Conservation (phyloP, 2,888 invertebrate species). For the Phania funesta region DNA sequence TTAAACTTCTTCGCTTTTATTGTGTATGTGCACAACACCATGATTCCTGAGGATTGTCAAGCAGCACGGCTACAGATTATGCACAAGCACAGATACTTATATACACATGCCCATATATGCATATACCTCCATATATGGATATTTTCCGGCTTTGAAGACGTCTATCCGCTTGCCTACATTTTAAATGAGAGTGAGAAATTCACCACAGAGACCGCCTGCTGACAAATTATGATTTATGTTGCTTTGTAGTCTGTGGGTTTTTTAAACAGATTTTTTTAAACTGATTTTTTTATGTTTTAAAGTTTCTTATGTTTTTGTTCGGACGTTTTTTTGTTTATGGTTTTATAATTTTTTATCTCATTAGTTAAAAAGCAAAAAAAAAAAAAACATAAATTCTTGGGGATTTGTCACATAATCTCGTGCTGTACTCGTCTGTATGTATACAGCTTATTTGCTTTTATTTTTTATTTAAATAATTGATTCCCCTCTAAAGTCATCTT, state of each 20-base stretch:
- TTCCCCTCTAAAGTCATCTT: neutral
- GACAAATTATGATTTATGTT: slow-evolving; percentile 64
- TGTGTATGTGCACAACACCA: neutral
- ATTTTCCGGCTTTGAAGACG: neutral
- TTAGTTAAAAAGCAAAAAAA: too few relatives aligned
- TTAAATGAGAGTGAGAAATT: slow-evolving; percentile 21
- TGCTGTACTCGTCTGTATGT: neutral
- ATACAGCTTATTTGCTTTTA: neutral
- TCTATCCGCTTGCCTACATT: neutral
- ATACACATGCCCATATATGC: neutral
- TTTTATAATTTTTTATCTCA: slow-evolving; percentile 33
- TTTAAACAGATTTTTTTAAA: too few relatives aligned
- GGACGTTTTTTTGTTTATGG: slow-evolving; percentile 8
- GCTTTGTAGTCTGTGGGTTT: slow-evolving; percentile 57
- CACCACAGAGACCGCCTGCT: slow-evolving; percentile 52
- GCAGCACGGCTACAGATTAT: neutral
- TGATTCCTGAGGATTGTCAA: neutral
- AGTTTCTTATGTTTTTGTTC: neutral
- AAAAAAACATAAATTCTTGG: neutral
- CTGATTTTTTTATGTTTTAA: too few relatives aligned
- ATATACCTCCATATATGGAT: neutral
- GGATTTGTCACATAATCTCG: slow-evolving; percentile 56
- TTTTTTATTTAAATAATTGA: slow-evolving; percentile 22
- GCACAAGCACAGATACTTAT: neutral
- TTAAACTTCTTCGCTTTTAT: slow-evolving; percentile 13